Evolutionary conservation across 2,113 vertebrate genomes (phyloP), one percentile per base, ranked within the genome.

Genomic region (Perca flavescens): DNA sequence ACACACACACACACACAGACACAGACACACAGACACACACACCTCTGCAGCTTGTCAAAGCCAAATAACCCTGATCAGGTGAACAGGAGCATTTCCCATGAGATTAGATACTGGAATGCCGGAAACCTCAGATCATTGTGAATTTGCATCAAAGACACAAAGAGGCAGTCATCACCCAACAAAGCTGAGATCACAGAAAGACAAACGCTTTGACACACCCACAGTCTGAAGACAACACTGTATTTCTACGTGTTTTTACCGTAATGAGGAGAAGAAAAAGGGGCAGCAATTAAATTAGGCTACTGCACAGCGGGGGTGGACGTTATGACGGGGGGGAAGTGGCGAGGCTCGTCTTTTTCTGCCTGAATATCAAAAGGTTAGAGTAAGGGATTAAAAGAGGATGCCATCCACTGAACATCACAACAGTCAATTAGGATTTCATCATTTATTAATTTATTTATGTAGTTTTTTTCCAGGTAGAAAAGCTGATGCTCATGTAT

Each of bases 81-180:
- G 88, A 91, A 86, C 67, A 50, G 70, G 81, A 79, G 81, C 79
- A 47, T 56, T 88, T 83, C 85, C 86, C 28, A 54, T 12, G 56
- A 83, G 90, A 91, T 74, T 64, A 71, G 72, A 82, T 79, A 28
- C 78, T 36, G 74, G 66, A 57, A 54, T 63, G 75, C 74, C 13
- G 8, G 49, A 88, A 90, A 86, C 76, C 60, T 80, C 63, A 85
- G 80, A 71, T 86, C 83, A 76, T 79, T 78, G 83, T 84, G 94
- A 93, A 94, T 96, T 94, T 95, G 92, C 94, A 96, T 97, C 95
- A 95, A 89, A 96, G 80, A 96, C 94, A 95, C 85, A 80, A 88
- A 94, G 94, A 94, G 47, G 69, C n/a, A n/a, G 57, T 50, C 22
- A 95, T 94, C 95, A 92, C 83, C 91, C 83, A 92, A 90, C 91